phyloP scores from a whole-genome alignment of 2,888 invertebrate genomes.

The Liodrosophila aerea region DNA sequence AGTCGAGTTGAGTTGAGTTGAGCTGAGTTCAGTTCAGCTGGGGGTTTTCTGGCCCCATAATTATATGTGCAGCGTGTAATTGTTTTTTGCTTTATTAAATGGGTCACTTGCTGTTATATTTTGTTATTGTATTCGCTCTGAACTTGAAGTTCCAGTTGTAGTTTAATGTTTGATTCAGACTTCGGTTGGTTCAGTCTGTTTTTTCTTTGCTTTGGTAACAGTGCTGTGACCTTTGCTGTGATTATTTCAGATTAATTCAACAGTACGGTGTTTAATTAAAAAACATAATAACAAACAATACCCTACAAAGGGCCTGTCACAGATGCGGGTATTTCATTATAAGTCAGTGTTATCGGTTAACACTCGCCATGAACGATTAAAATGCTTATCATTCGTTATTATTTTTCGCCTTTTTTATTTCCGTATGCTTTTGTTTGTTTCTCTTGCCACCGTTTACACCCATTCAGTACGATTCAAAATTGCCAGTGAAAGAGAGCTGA shows the following conservation, averaged over 20 bases:
- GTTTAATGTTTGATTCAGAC: neutral
- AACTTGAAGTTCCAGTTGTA: conserved; percentile 54
- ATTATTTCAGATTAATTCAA: conserved; percentile 25
- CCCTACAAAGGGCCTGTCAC: conserved; percentile 29
- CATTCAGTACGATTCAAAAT: conserved; percentile 37
- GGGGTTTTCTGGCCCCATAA: conserved; percentile 36
- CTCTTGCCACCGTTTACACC: conserved; percentile 5
- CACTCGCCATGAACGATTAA: conserved; percentile 37
- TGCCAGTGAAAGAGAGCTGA: conserved; percentile 9
- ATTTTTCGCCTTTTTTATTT: conserved; percentile 18
- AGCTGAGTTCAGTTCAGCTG: too few relatives aligned
- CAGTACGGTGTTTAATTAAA: conserved; percentile 32
- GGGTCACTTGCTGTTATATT: conserved; percentile 48
- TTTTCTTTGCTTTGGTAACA: conserved; percentile 6
- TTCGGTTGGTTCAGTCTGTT: neutral
- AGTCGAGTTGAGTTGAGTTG: conserved; percentile 27
- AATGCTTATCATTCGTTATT: conserved; percentile 36
- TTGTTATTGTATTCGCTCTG: conserved; percentile 39
- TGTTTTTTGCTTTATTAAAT: conserved; percentile 59
- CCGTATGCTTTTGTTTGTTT: conserved; percentile 11
- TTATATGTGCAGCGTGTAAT: conserved; percentile 63
- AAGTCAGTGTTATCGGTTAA: conserved; percentile 61
- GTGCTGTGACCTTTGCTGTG: conserved; percentile 37
- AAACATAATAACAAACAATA: conserved; percentile 6
- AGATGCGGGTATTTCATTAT: conserved; percentile 32